Conservation (phyloP, 2,113 vertebrate species). For the Nerophis ophidion region DNA sequence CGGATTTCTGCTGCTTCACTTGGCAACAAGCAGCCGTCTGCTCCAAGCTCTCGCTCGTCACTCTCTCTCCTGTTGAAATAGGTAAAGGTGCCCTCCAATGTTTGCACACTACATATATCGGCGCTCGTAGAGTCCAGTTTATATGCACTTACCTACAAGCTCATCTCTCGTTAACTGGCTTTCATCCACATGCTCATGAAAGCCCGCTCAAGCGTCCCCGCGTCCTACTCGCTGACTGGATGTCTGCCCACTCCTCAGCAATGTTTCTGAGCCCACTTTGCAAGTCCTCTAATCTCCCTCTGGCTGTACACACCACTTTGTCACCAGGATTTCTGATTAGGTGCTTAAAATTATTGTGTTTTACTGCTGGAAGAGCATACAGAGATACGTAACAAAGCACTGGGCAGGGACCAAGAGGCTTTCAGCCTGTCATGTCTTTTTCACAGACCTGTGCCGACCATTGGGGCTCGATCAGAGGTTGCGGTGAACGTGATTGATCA, state of each 20-base stretch:
- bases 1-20: constrained; percentile 46
- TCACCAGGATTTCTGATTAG: constrained; percentile 37
- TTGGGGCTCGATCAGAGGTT: background rate
- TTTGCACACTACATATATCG: constrained; percentile 24
- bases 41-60: constrained; percentile 18
- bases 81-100: constrained; percentile 30
- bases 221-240: constrained; percentile 15
- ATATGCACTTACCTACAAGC: constrained; percentile 15
- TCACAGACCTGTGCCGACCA: background rate
- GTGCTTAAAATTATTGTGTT: constrained; percentile 27
- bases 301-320: constrained; percentile 19
- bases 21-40: constrained; percentile 49
- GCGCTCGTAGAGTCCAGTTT: constrained; percentile 19
- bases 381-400: constrained; percentile 26
- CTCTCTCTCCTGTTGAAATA: constrained; percentile 13
- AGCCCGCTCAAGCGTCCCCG: constrained; percentile 29
- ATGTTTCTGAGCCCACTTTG: constrained; percentile 18
- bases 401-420: constrained; percentile 8
- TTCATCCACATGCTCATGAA: constrained; percentile 25
- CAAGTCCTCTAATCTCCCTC: constrained; percentile 21
- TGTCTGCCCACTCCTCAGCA: constrained; percentile 6
- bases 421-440: background rate
- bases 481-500: background rate
- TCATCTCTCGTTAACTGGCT: constrained; percentile 5
- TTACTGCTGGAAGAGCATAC: constrained; percentile 12